Base-by-base conservation (phyloP, 2,888 invertebrate genomes). In the Gastrophysa polygoni region DNA sequence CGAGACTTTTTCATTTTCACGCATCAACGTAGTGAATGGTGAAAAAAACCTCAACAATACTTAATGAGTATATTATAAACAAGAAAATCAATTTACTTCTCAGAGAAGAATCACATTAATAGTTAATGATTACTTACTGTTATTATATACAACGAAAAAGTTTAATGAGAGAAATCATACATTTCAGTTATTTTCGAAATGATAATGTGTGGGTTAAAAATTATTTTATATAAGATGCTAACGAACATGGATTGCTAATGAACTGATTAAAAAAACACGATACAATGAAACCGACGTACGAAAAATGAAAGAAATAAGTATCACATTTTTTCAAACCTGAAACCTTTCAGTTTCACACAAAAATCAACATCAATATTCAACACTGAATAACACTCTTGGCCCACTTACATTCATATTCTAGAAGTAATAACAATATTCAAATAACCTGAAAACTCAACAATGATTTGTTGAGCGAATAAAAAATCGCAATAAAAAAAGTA, bases 321-420 rank as follows among this genome's bases (percentile, higher is more conserved):
- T 54, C 54, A 54, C 54, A 54, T 43, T 54, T 54, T 54, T 54
- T 54, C 38, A 38, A 38, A 38, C 14, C 38, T 38, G 14, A 38
- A 38, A 38, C 38, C 14, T 38, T 2, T 2, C 6, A 38, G 38
- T 38, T 38, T 38, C 38, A 8, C 14, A 38, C 38, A 10, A 38
- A 38, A 14, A 11, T 38, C 38, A 38, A 38, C 38, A 38, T 38
- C 38, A n/a, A 38, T 38, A 38, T 11, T 38, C 14, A 38, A 38
- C 38, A 38, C 14, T 8, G 29, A 32, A 32, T 32, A 32, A 32
- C 29, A 38, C 38, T n/a, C 38, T n/a, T 38, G 38, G 38, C 38
- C 38, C 14, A 38, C 38, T 38, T 14, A 38, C 38, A 38, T 38
- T 38, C 38, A 38, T 38, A 11, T 38, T 38, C 14, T 38, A 11